A percentile compares a stretch with the other conserved stretches of the same genome.
Conservation (phyloP, 2,888 invertebrate genomes). For the Drosophila limbata region DNA sequence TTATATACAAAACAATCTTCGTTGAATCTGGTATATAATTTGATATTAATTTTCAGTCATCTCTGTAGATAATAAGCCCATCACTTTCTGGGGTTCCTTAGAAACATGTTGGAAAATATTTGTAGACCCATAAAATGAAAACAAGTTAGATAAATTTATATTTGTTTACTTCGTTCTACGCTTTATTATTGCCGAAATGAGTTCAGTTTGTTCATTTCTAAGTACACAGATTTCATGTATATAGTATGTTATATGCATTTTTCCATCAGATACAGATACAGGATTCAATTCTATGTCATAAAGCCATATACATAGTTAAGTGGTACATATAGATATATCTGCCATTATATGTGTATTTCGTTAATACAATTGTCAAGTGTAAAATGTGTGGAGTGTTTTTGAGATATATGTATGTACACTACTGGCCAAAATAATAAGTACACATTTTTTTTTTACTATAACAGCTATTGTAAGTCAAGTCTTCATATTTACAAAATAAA, state of each 20-base stretch:
- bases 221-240: constrained; percentile 40
- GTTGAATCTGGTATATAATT: too few relatives aligned
- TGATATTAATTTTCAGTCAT: too few relatives aligned
- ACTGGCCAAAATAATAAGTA: too few relatives aligned
- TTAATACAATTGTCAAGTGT: constrained; percentile 52
- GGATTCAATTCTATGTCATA: constrained; percentile 68
- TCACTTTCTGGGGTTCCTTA: too few relatives aligned
- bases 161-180: constrained; percentile 52
- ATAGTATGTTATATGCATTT: constrained; percentile 31
- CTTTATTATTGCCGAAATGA: constrained; percentile 77
- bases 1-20: too few relatives aligned
- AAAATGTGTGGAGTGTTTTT: constrained; percentile 10
- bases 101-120: too few relatives aligned
- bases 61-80: too few relatives aligned
- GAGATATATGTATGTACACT: background rate
- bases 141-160: background rate
- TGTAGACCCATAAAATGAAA: background rate
- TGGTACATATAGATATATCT: constrained; percentile 22
- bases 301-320: constrained; percentile 45
- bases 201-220: constrained; percentile 49
- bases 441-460: too few relatives aligned
- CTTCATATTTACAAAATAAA: too few relatives aligned
- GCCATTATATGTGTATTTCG: constrained; percentile 17
- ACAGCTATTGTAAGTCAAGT: too few relatives aligned
- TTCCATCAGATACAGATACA: constrained; percentile 59